phyloP scores from a whole-genome alignment of 2,797 vertebrate genomes.

The Dallia pectoralis region DNA sequence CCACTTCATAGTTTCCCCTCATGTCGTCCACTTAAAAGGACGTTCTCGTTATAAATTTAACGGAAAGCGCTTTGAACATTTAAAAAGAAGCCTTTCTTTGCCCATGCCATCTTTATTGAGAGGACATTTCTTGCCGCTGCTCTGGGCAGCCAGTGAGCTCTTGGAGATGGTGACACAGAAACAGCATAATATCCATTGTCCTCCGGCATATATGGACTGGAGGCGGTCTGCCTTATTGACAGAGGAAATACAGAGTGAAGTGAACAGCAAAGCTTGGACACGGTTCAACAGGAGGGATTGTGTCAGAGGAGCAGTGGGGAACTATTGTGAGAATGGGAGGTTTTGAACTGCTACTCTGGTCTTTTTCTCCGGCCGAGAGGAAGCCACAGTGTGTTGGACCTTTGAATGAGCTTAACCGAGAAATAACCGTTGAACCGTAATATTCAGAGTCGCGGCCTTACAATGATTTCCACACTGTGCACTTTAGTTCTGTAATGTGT shows the following conservation, averaged over 20 bases:
- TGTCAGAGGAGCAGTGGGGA: neutral
- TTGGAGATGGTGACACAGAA: slow-evolving; percentile 35
- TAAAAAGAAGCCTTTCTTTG: slow-evolving; percentile 37
- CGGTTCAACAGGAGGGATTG: neutral
- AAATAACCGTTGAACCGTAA: neutral
- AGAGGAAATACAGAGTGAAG: neutral
- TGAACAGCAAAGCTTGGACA: neutral
- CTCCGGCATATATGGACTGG: slow-evolving; percentile 24
- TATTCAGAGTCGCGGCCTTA: neutral
- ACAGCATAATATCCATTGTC: slow-evolving; percentile 18
- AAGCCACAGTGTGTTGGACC: neutral
- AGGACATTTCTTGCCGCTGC: slow-evolving; percentile 43
- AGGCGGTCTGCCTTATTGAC: neutral
- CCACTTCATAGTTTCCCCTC: slow-evolving; percentile 50
- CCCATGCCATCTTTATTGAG: slow-evolving; percentile 59
- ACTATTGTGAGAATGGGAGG: neutral
- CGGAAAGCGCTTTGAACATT: slow-evolving; percentile 58
- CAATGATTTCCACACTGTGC: neutral
- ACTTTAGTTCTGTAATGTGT: neutral
- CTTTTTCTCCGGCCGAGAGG: neutral
- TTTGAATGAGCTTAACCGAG: too few relatives aligned
- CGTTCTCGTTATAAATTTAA: slow-evolving; percentile 52
- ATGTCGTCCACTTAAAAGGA: slow-evolving; percentile 62
- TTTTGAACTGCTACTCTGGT: neutral
- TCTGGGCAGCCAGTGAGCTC: slow-evolving; percentile 43